Percentiles rank a stretch among this genome's conserved stretches.
phyloP scores from a whole-genome alignment of 2,888 invertebrate species.

The Zele albiditarsus region DNA sequence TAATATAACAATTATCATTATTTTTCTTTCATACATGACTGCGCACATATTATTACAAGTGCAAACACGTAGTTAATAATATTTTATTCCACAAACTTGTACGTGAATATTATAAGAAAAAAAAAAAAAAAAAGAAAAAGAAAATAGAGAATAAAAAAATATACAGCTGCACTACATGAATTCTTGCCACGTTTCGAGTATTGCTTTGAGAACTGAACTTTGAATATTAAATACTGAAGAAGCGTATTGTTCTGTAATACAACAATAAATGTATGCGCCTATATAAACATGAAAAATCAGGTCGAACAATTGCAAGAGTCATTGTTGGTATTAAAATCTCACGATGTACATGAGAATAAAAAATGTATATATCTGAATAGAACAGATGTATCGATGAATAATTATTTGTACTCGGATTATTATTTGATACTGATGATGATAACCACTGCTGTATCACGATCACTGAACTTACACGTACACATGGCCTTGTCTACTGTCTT shows the following conservation, averaged over 20 bases:
- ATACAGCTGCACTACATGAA: background rate
- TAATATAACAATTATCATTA: background rate
- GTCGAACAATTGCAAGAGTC: slow-evolving; percentile 26
- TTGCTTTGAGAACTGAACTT: slow-evolving; percentile 17
- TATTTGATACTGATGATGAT: slow-evolving; percentile 44
- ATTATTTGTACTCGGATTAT: slow-evolving; percentile 42
- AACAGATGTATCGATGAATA: slow-evolving; percentile 39
- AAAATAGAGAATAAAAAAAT: slow-evolving; percentile 10
- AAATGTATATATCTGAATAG: slow-evolving; percentile 13
- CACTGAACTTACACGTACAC: slow-evolving; percentile 32
- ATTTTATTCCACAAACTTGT: background rate
- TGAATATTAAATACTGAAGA: slow-evolving; percentile 26
- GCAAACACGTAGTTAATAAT: background rate
- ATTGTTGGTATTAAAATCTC: background rate
- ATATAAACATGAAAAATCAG: background rate
- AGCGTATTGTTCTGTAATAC: background rate
- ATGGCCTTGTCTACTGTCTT: slow-evolving; percentile 25
- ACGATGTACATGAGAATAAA: background rate
- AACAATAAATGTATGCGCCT: background rate
- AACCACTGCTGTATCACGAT: slow-evolving; percentile 45
- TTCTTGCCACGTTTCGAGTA: slow-evolving; percentile 7
- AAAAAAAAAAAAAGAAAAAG: background rate
- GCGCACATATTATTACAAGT: background rate
- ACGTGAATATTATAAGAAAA: background rate
- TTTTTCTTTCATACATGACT: background rate